Evolutionary conservation across 2,888 invertebrate species (phyloP), one percentile per base, ranked within the genome.

Genomic region (Drosophila pseudotalamancana): DNA sequence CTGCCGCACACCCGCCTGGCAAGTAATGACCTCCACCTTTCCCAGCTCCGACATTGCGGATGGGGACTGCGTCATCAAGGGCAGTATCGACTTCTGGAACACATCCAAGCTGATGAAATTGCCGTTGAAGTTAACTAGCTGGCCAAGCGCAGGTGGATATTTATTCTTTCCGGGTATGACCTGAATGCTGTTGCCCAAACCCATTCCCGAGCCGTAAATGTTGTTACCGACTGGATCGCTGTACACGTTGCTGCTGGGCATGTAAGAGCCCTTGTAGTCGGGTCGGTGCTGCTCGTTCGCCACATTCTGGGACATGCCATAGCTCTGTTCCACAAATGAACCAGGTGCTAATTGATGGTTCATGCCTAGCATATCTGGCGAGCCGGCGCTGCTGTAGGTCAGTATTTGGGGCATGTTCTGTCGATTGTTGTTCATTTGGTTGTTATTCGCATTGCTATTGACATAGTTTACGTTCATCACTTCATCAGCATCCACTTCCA

Each of bases 1-100:
- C 31, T 92, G 90, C 1, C 93, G 90, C 4, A 92, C 84, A 0
- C 92, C 92, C 6, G 89, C 69, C 16, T 90, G 89, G 56, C 93
- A 93, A 5, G 91, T 91, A 32, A 93, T 87, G 3, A 92, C 78
- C 68, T 90, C 91, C 14, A 90, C 74, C 11, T 90, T 88, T n/a
- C 61, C 69, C n/a, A 88, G 61, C 6, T 88, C 84, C 1, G 69
- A 63, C 6, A 77, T 6, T 0, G 75, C 61, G 0, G 67, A 31
- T 0, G 82, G 45, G 0, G 86, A 77, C 12, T 77, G 76, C 1
- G 88, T 80, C 37, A 91, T 73, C 18, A 89, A 45, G 0, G 91
- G 87, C 3, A 90, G 55, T 51, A 89, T 88, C 25, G 90, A 83
- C 27, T 90, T 89, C 37, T 89, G 89, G 51, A 90, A 91, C 4